Percentiles rank a stretch among this genome's conserved stretches.
Evolutionary conservation across 1,140 invertebrate genomes (phyloP).

Genomic region (Bradysia coprophila): DNA sequence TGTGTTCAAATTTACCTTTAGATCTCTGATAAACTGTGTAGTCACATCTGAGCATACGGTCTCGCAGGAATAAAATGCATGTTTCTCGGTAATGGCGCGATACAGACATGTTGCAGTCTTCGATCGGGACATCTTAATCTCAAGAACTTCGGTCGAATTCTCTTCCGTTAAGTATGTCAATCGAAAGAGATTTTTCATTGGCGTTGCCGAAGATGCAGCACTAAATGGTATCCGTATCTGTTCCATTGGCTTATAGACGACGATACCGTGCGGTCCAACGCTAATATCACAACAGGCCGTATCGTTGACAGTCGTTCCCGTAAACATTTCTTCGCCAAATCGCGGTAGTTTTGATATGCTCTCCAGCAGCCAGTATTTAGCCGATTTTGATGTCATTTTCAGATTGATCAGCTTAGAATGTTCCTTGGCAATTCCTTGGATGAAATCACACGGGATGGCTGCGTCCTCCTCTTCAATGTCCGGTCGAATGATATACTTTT

Average conservation of each 20-base stretch:
- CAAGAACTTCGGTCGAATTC: constrained; percentile 44
- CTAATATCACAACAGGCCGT: constrained; percentile 17
- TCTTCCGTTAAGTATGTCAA: constrained; percentile 51
- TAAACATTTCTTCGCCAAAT: constrained; percentile 70
- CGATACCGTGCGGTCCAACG: constrained; percentile 66
- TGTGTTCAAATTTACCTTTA: constrained; percentile 38
- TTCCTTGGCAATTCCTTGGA: constrained; percentile 17
- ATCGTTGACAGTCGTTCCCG: constrained; percentile 32
- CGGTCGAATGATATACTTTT: constrained; percentile 18
- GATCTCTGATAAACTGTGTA: constrained; percentile 69
- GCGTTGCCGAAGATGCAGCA: constrained; percentile 61
- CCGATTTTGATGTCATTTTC: constrained; percentile 24
- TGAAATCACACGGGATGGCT: constrained; percentile 13
- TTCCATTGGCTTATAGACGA: constrained; percentile 38
- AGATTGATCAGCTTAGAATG: constrained; percentile 19
- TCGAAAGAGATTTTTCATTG: constrained; percentile 52
- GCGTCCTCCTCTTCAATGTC: constrained; percentile 3
- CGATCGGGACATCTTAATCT: constrained; percentile 62
- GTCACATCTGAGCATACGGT: constrained; percentile 73
- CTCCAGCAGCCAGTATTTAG: constrained; percentile 65
- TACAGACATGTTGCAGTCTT: constrained; percentile 62
- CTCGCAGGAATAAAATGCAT: constrained; percentile 82
- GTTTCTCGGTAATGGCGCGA: constrained; percentile 75
- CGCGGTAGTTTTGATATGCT: constrained; percentile 56
- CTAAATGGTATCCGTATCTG: constrained; percentile 50